Evolutionary conservation across 2,888 invertebrate species (phyloP).

Genomic region (Coelopa pilipes): DNA sequence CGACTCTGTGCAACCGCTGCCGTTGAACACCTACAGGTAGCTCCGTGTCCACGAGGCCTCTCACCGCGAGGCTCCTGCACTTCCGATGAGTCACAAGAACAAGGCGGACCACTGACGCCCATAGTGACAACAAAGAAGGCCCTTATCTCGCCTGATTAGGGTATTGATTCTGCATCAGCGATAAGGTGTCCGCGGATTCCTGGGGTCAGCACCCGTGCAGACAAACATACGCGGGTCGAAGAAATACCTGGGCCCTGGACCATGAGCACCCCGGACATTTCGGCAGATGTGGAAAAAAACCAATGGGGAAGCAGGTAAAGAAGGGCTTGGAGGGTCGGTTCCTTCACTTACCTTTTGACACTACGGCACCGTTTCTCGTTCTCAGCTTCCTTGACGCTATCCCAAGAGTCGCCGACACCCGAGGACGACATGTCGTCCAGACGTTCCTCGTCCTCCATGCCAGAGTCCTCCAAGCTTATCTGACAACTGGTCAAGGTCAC

Average conservation of each 20-base stretch:
- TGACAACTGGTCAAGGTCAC: slow-evolving; percentile 71
- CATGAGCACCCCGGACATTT: background rate
- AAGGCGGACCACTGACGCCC: background rate
- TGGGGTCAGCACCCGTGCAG: too few relatives aligned
- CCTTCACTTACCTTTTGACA: slow-evolving; percentile 58
- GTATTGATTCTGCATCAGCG: too few relatives aligned
- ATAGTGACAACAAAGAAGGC: too few relatives aligned
- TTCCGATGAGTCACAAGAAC: slow-evolving; percentile 26
- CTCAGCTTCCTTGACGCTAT: slow-evolving; percentile 66
- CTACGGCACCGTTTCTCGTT: slow-evolving; percentile 58
- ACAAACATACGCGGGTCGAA: too few relatives aligned
- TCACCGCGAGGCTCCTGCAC: slow-evolving; percentile 10
- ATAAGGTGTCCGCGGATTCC: too few relatives aligned
- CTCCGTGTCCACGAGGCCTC: background rate
- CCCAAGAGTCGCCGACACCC: slow-evolving; percentile 68
- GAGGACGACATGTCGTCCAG: slow-evolving; percentile 66
- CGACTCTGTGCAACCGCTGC: slow-evolving; percentile 5
- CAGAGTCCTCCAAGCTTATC: slow-evolving; percentile 70
- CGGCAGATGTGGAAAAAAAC: background rate
- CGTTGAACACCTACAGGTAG: slow-evolving; percentile 27
- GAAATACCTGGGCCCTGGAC: too few relatives aligned
- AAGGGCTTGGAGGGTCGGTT: background rate
- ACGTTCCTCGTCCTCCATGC: slow-evolving; percentile 67
- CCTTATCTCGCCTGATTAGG: too few relatives aligned
- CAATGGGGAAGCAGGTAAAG: background rate